Evolutionary conservation across 23 tunicate species (phyloP), one percentile per base, ranked within the genome.

Genomic region (Ciona savignyi): DNA sequence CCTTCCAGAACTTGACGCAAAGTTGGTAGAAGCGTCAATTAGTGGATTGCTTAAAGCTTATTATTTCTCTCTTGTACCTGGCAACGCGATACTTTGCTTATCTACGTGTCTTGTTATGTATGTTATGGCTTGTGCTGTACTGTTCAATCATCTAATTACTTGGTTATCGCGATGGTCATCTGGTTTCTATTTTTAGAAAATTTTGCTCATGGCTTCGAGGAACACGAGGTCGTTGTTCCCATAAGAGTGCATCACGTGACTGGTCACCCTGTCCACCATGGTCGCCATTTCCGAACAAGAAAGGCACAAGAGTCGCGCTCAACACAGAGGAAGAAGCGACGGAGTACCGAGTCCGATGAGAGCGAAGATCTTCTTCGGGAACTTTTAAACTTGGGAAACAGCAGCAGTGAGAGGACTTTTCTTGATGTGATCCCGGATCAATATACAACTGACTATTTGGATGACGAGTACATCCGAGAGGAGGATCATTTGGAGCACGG

Each of bases 181-280:
- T 42, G 9, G 56, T 6, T 6, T 42, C 56, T 42, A 42, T 42
- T 42, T 42, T 42, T 79, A 86, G 93, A 78, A 74, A 86, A 86
- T 60, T 0, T 67, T 4, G 80, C 78, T 23, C 93, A 86, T 66
- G 87, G 87, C 25, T 88, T 88, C 56, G 51, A 88, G 26, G 87
- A 88, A 27, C 74, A 88, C 75, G 87, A 81, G 60, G 32, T 82
- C 34, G 80, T 78, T 4, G 62, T 88, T 30, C 96, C 96, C 2
- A 81, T 88, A 23, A 80, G 96, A 15, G 70, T 88, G 1, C 96
- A 88, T 74, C 87, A 82, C 76, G 83, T 64, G 61, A 81, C 84
- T 29, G 96, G 96, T 48, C 74, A 82, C 31, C 96, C 96, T 71
- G 87, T 88, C 33, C 30, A 65, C 30, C 96, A 88, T 73, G 96